Percentiles rank a stretch among this genome's conserved stretches.
These are phyloP conservation scores for Mus caroli DNA, from an alignment of 2,797 vertebrate species.

Conservation along the genomic window DNA sequence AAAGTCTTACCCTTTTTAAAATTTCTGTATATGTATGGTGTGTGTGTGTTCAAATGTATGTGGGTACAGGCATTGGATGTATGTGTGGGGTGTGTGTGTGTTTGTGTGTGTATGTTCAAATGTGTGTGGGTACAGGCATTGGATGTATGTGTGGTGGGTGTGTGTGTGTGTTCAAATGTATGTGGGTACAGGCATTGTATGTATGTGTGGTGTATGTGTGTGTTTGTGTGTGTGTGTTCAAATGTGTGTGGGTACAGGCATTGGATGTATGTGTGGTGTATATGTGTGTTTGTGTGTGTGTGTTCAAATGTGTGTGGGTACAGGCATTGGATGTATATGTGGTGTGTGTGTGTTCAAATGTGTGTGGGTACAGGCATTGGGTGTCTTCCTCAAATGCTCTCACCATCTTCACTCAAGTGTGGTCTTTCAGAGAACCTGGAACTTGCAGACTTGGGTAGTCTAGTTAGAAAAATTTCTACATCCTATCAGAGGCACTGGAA, in stretches of 20 bases:
- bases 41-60: background rate
- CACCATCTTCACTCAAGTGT: background rate
- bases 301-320: background rate
- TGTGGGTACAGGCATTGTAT: background rate
- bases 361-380: background rate
- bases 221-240: too few relatives aligned
- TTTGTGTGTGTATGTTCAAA: background rate
- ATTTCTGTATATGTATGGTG: too few relatives aligned
- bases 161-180: too few relatives aligned
- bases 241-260: too few relatives aligned
- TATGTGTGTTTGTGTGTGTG: too few relatives aligned
- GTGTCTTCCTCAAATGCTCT: background rate
- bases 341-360: background rate
- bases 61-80: background rate
- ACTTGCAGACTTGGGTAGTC: background rate
- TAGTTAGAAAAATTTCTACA: background rate
- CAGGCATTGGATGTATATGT: too few relatives aligned
- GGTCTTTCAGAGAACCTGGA: background rate
- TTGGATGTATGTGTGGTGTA: too few relatives aligned
- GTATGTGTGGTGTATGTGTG: background rate
- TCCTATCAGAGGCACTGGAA: background rate
- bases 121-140: background rate
- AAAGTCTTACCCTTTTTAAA: background rate
- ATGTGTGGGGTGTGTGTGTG: too few relatives aligned
- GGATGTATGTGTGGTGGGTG: background rate